phyloP scores from a whole-genome alignment of 2,113 vertebrate species.

The Hemicordylus capensis region DNA sequence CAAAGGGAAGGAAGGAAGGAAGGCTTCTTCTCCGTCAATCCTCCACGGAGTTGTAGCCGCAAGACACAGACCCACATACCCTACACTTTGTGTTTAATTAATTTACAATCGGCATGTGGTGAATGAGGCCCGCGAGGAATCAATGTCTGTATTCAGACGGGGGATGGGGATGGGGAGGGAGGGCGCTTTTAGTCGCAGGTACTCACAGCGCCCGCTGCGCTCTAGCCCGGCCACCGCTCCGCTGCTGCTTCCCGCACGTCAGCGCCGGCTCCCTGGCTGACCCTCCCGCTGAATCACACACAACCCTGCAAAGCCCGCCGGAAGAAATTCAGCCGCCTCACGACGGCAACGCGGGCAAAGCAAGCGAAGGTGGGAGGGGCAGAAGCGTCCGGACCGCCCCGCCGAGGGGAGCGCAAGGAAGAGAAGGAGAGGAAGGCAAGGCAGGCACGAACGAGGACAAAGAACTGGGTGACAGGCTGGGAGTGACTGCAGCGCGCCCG shows the following conservation, averaged over 20 bases:
- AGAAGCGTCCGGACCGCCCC: conserved; percentile 30
- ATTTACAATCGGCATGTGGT: no score
- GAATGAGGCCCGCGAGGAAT: no score
- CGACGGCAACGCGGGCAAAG: conserved; percentile 15
- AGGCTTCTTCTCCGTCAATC: background rate
- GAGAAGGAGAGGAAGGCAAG: background rate
- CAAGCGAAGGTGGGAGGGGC: conserved; percentile 12
- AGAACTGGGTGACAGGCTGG: no score
- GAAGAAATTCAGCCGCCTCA: conserved; percentile 36
- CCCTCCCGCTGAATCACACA: background rate
- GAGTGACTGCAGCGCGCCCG: conserved; percentile 17
- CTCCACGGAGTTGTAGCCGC: background rate
- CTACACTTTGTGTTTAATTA: background rate
- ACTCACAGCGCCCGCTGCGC: background rate
- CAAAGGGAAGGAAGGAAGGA: no score
- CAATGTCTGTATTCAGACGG: no score
- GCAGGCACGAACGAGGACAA: fast-evolving
- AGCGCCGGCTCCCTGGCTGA: background rate
- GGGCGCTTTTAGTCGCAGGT: background rate
- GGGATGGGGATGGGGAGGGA: background rate
- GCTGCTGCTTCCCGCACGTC: background rate
- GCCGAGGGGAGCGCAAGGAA: conserved; percentile 1
- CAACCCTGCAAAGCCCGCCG: conserved; percentile 8
- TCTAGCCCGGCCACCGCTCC: background rate
- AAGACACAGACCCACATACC: no score